Evolutionary conservation across 1,140 invertebrate species (phyloP).

Genomic region (Ephestia elutella): DNA sequence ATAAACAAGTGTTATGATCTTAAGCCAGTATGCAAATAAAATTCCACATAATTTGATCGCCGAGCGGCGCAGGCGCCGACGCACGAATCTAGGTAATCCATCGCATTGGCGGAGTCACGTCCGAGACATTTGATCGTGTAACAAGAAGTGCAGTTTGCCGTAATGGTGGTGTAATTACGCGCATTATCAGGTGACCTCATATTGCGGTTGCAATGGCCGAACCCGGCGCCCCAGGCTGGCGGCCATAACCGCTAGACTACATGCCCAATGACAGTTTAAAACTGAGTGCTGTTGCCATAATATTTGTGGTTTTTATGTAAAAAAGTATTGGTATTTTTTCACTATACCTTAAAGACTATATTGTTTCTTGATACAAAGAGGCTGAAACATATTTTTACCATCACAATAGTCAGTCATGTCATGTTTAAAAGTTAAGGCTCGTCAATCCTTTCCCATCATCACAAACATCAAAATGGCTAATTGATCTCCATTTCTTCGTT

Average conservation of each 20-base stretch:
- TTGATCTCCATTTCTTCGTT: background rate
- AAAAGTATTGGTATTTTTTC: too few species aligned
- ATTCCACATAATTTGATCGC: background rate
- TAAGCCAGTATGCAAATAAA: conserved; percentile 3
- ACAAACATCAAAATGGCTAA: background rate
- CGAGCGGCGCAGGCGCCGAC: conserved; percentile 30
- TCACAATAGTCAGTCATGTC: too few species aligned
- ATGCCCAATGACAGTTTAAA: conserved; percentile 10
- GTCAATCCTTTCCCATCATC: background rate
- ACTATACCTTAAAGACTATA: too few species aligned
- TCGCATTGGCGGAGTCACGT: conserved; percentile 59
- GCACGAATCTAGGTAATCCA: conserved; percentile 53
- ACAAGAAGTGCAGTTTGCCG: conserved; percentile 57
- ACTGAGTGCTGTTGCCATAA: background rate
- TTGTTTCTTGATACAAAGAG: too few species aligned
- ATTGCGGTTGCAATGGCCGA: conserved; percentile 45
- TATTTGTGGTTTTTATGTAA: too few species aligned
- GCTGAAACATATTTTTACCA: too few species aligned
- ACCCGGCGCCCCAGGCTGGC: conserved; percentile 9
- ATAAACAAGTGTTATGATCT: background rate
- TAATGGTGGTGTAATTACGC: conserved; percentile 64
- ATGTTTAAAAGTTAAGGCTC: too few species aligned
- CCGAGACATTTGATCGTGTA: conserved; percentile 64
- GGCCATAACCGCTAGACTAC: conserved; percentile 5
- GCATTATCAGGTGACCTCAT: conserved; percentile 67